Conservation (phyloP, 2,888 invertebrate species). For the Pyrocoelia pectoralis region DNA sequence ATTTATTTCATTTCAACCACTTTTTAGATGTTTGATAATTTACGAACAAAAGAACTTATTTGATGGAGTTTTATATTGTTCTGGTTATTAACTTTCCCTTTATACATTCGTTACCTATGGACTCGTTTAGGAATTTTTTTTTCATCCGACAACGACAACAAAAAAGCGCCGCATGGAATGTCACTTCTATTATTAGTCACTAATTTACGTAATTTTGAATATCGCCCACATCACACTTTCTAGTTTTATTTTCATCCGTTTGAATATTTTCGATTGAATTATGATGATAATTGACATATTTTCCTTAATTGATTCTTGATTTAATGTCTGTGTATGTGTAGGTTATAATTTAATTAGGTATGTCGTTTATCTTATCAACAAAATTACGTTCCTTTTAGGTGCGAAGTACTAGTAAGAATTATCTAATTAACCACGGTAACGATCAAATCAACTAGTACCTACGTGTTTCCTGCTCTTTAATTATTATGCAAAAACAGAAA, state of each 20-base stretch:
- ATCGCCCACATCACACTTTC: constrained; percentile 1
- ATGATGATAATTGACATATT: background rate
- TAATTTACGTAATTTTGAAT: constrained; percentile 1
- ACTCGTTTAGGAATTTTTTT: too few species aligned
- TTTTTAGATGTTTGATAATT: constrained; percentile 33
- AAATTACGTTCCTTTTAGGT: too few species aligned
- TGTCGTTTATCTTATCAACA: background rate
- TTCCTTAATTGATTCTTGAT: background rate
- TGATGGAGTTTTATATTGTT: constrained; percentile 18
- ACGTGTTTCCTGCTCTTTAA: too few species aligned
- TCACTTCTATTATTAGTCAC: background rate
- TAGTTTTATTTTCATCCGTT: background rate
- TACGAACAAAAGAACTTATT: constrained; percentile 25
- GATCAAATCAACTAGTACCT: too few species aligned
- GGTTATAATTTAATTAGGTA: background rate
- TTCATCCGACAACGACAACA: too few species aligned
- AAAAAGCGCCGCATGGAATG: background rate
- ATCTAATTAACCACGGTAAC: too few species aligned
- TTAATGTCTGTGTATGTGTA: background rate
- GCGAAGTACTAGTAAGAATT: too few species aligned
- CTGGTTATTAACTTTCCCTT: constrained; percentile 8
- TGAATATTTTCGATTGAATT: background rate
- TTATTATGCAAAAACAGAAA: too few species aligned
- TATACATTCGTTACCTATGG: background rate
- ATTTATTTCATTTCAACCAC: constrained; percentile 33